Evolutionary conservation across 2,888 invertebrate species (phyloP).

Genomic region (Argyresthia albistria): DNA sequence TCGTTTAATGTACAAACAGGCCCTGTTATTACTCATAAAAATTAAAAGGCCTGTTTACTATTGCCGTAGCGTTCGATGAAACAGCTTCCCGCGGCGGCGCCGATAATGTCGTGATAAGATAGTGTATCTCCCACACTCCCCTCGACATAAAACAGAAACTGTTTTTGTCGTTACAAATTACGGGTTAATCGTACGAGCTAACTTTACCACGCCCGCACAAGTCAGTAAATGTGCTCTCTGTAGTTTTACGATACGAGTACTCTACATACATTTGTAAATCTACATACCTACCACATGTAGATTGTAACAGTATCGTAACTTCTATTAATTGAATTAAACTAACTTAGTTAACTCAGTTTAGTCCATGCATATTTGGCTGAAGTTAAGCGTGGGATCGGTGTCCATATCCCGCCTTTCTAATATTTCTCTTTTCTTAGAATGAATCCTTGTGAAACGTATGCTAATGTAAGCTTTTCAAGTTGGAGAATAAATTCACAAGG

Average conservation of each 20-base stretch:
- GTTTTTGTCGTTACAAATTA: constrained; percentile 3
- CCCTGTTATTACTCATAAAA: background rate
- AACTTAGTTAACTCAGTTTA: too few species aligned
- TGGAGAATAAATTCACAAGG: too few species aligned
- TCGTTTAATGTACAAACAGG: constrained; percentile 31
- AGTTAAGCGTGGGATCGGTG: too few species aligned
- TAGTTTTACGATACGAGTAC: background rate
- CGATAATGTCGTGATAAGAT: constrained; percentile 52
- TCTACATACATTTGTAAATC: background rate
- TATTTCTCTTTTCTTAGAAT: too few species aligned
- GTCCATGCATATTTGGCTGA: too few species aligned
- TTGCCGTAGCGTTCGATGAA: constrained; percentile 40
- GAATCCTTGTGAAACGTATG: too few species aligned
- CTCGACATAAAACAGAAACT: constrained; percentile 1
- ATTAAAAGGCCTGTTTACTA: constrained; percentile 8
- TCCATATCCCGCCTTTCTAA: too few species aligned
- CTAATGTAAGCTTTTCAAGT: too few species aligned
- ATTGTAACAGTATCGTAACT: too few species aligned
- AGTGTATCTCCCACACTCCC: constrained; percentile 34
- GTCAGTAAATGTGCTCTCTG: background rate
- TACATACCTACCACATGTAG: too few species aligned
- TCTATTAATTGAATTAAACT: too few species aligned
- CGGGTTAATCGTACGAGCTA: constrained; percentile 1
- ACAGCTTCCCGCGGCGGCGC: constrained; percentile 28
- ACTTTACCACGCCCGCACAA: background rate